phyloP scores from a whole-genome alignment of 2,888 invertebrate species.

The Xestia xanthographa region DNA sequence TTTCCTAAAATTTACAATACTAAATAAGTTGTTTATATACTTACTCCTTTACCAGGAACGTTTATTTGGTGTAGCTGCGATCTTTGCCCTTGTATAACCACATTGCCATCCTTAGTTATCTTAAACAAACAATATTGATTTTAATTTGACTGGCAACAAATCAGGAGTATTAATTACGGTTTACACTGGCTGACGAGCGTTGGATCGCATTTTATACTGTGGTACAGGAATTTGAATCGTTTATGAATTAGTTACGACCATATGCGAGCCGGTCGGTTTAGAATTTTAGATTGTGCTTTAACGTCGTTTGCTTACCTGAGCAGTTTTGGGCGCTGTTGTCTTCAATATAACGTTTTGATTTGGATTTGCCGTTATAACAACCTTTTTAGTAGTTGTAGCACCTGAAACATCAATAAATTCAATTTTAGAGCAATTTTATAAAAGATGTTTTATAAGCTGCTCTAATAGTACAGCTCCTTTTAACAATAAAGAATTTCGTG shows the following conservation, averaged over 20 bases:
- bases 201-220: neutral
- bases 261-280: neutral
- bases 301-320: conserved; percentile 71
- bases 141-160: neutral
- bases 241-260: neutral
- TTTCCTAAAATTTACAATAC: neutral
- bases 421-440: neutral
- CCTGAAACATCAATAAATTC: conserved; percentile 52
- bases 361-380: conserved; percentile 78
- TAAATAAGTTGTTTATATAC: conserved; percentile 49
- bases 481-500: neutral
- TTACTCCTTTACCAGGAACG: conserved; percentile 93
- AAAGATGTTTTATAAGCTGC: too few species aligned
- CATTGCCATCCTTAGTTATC: conserved; percentile 76
- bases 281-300: neutral
- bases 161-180: neutral
- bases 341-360: conserved; percentile 81
- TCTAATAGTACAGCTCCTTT: neutral
- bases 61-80: conserved; percentile 93
- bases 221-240: neutral
- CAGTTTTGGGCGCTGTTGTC: conserved; percentile 75
- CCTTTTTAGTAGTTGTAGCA: conserved; percentile 76
- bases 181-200: neutral
- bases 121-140: conserved; percentile 51
- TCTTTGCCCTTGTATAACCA: conserved; percentile 76